Base-by-base conservation (phyloP, 2,113 vertebrate species). In the Stigmatopora argus region DNA sequence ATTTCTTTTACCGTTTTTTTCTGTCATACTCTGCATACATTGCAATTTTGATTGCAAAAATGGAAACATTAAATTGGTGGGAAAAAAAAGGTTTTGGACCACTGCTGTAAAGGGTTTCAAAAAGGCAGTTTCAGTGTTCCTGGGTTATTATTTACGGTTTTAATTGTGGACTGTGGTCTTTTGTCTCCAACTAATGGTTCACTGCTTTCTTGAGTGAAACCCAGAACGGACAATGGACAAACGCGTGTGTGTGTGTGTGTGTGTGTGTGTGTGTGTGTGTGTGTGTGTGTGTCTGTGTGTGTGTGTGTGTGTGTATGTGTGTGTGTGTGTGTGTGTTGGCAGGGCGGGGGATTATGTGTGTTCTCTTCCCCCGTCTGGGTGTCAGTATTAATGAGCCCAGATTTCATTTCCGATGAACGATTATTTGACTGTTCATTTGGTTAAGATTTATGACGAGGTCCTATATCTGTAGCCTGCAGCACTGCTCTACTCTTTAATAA, bases 361-460 rank as follows among this genome's bases (percentile, higher is more conserved):
- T 70, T 49, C 19, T 78, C 64, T 49, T 66, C 49, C 23, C 88
- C 86, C 89, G 90, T 89, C 90, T 93, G 92, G 69, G 89, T 90
- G 88, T 93, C 92, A 89, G 91, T 93, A 92, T 94, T 94, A 96
- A 95, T 97, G 93, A 94, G 93, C 92, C 93, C 92, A 94, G 94
- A 94, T 96, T 96, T 96, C 93, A 96, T 97, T 96, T 96, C 92
- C 93, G 93, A 97, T 94, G 93, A 95, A 91, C 92, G 93, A 96
- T 95, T 93, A 96, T 96, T 95, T 94, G 93, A 96, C 92, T 93
- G 93, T 93, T 97, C 94, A 94, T 95, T 96, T 94, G 93, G 92
- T 89, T 64, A 92, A 95, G 94, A 96, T 96, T 97, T 95, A 97
- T 95, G 93, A 92, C 87, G 89, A 92, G 75, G 90, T 91, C 92